Percentiles rank a stretch among this genome's conserved stretches.
Evolutionary conservation across 2,113 vertebrate species (phyloP).

Genomic region (Psittacus erithacus): DNA sequence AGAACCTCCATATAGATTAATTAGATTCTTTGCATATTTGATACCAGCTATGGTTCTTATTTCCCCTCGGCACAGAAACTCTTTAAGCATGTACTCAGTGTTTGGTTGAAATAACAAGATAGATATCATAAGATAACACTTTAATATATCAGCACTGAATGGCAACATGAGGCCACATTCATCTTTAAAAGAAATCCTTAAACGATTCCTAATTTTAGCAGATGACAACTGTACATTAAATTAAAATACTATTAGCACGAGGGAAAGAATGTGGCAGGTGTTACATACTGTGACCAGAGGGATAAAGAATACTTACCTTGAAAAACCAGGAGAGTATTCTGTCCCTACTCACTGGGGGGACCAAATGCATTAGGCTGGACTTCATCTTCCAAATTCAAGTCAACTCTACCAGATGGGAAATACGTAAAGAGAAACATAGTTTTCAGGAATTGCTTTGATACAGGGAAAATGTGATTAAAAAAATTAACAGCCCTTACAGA

Average conservation of each 20-base stretch:
- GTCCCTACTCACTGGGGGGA: constrained; percentile 79
- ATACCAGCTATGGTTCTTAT: not conserved
- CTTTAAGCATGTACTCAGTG: not conserved
- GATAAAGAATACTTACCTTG: constrained; percentile 76
- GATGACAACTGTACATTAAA: not conserved
- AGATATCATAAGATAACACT: not conserved
- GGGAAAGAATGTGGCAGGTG: not conserved
- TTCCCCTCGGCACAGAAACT: not conserved
- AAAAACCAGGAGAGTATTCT: constrained; percentile 84
- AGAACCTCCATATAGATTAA: not conserved
- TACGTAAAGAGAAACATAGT: not conserved
- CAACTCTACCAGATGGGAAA: not conserved
- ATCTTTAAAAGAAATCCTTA: not conserved
- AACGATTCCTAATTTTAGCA: not conserved
- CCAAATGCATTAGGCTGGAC: constrained; percentile 63
- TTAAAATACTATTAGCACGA: not conserved
- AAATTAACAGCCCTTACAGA: not conserved
- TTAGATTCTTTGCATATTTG: not conserved
- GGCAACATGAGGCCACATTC: not conserved
- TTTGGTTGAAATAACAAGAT: not conserved
- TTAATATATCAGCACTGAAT: not conserved
- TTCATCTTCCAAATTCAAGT: constrained; percentile 61
- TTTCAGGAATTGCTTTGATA: not conserved
- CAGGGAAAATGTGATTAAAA: not conserved
- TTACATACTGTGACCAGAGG: not conserved